Conservation (phyloP, 2,888 invertebrate species). For the Argyresthia albistria region DNA sequence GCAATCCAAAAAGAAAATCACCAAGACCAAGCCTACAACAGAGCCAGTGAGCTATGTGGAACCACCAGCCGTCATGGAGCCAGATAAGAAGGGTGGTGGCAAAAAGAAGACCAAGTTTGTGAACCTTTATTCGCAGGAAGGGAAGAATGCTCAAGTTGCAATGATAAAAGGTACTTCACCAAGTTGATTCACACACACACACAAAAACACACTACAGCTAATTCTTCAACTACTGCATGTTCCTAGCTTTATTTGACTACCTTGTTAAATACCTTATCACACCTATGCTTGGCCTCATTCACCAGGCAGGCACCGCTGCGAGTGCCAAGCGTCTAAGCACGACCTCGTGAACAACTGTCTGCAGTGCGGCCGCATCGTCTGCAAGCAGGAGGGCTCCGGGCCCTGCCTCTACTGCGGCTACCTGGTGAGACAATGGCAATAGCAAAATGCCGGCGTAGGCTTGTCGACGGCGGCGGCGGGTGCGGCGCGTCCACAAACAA, state of each 20-base stretch:
- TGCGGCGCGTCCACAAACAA: no score
- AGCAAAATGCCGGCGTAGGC: no score
- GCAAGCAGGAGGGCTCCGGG: slow-evolving; percentile 96
- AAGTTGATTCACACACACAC: no score
- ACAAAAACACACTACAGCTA: no score
- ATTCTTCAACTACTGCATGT: no score
- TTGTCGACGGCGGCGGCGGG: no score
- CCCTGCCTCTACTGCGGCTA: slow-evolving; percentile 94
- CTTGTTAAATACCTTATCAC: no score
- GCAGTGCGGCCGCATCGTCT: slow-evolving; percentile 94
- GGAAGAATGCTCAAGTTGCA: slow-evolving; percentile 71
- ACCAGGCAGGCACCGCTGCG: slow-evolving; percentile 87
- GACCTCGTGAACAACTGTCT: slow-evolving; percentile 93
- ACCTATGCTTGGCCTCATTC: slow-evolving; percentile 3
- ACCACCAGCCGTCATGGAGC: slow-evolving; percentile 15
- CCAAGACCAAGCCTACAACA: slow-evolving; percentile 41
- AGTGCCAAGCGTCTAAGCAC: slow-evolving; percentile 94
- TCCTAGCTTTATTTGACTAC: no score
- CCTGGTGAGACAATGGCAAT: slow-evolving; percentile 71
- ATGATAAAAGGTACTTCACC: slow-evolving; percentile 52
- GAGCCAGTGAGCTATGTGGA: slow-evolving; percentile 22
- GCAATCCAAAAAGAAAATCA: slow-evolving; percentile 56
- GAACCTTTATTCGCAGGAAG: slow-evolving; percentile 82
- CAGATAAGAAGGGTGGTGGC: slow-evolving; percentile 26
- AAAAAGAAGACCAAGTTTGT: slow-evolving; percentile 82